Evolutionary conservation across 1,140 invertebrate genomes (phyloP), one percentile per base, ranked within the genome.

Genomic region (Lepidurus apus): DNA sequence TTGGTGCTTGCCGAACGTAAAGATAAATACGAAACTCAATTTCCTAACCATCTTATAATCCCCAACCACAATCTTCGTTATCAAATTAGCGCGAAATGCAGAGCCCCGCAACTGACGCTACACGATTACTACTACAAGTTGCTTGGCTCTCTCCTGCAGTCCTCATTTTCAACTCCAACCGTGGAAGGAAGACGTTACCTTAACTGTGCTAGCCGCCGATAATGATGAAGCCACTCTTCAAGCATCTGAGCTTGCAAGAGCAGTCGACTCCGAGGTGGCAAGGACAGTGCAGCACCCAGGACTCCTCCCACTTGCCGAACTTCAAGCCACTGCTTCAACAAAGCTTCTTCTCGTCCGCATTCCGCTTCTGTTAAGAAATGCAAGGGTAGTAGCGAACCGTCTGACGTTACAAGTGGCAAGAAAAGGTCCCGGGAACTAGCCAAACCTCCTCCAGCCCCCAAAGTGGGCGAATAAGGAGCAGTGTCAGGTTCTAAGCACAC

Each of bases 161-260:
- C 34, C 1, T 34, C 34, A 3, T 34, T 34, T 4, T 34, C 34
- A 34, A 34, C 34, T 34, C 34, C 34, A 34, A 34, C 34, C 34
- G 34, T 34, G 34, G 34, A 34, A 34, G 34, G 4, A 34, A 34
- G 2, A 34, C 34, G 34, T 65, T 65, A 65, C 21, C 53, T 65
- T 21, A 65, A 65, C 53, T 65, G 53, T 65, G 53, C 53, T 65
- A 65, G 53, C 83, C 93, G 89, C 83, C 95, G 88, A 86, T 98
- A 98, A 87, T 96, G 93, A 87, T 97, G 96, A 73, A 98, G 87
- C 96, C 96, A 98, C 85, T 98, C 95, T 85, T 98, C 95, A n/a
- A 96, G 87, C 95, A 98, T 95, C 87, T 98, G 95, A 80, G 93
- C 94, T 81, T 97, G 94, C 21, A 77, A 26, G 74, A 95, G 86